Evolutionary conservation across 1,140 invertebrate genomes (phyloP).

Genomic region (Holcopasites calliopsidis): DNA sequence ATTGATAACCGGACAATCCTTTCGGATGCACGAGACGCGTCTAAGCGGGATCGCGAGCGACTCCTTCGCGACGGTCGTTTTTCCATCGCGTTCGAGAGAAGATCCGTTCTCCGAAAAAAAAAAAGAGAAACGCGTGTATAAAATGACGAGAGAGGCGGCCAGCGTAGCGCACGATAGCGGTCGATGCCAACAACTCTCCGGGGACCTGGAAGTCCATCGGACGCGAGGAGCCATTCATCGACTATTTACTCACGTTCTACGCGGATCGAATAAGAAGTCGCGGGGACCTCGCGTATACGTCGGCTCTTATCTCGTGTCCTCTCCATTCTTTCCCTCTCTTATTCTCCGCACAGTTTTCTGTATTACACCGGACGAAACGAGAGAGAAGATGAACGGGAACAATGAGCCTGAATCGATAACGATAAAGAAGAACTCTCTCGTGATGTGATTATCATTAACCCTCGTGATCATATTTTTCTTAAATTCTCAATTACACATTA

Average conservation of each 20-base stretch:
- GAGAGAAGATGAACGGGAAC: conserved; percentile 12
- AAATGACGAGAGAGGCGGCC: conserved; percentile 35
- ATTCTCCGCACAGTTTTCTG: not conserved
- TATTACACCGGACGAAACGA: not conserved
- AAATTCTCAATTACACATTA: no score
- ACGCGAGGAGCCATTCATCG: conserved; percentile 31
- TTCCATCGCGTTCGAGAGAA: conserved; percentile 6
- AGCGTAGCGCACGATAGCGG: conserved; percentile 50
- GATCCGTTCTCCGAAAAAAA: conserved; percentile 39
- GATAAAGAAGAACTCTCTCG: conserved; percentile 24
- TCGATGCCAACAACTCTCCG: conserved; percentile 61
- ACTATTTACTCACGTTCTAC: conserved; percentile 46
- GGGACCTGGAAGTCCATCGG: conserved; percentile 48
- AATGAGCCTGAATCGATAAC: conserved; percentile 57
- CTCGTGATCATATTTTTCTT: no score
- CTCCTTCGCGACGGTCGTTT: conserved; percentile 26
- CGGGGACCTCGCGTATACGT: not conserved
- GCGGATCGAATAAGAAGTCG: conserved; percentile 47
- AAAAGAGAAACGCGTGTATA: conserved; percentile 29
- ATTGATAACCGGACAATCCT: conserved; percentile 9
- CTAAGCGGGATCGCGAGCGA: not conserved
- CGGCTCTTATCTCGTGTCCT: not conserved
- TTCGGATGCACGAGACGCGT: conserved; percentile 6
- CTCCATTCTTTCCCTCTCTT: no score
- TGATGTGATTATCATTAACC: no score